Evolutionary conservation across 2,797 vertebrate species (phyloP).

Genomic region (Manis pentadactyla): DNA sequence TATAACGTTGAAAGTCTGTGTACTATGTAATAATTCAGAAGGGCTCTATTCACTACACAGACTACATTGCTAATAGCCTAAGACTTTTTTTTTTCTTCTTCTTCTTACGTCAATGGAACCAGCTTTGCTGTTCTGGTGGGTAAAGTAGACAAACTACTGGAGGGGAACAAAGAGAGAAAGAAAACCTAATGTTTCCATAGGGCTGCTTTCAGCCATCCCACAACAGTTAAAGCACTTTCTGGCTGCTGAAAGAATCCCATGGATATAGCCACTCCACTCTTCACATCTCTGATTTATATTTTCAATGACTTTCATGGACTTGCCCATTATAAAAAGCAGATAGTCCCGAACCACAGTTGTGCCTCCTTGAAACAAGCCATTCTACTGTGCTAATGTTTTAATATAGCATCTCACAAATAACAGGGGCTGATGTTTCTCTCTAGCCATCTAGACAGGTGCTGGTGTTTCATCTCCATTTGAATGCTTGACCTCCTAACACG

Average conservation of each 20-base stretch:
- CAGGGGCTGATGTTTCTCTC: constrained; percentile 67
- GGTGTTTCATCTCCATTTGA: constrained; percentile 77
- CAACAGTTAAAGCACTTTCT: constrained; percentile 57
- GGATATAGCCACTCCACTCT: constrained; percentile 49
- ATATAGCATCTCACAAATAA: constrained; percentile 71
- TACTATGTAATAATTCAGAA: constrained; percentile 81
- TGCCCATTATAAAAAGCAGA: constrained; percentile 50
- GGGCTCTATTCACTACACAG: constrained; percentile 82
- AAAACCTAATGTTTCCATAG: constrained; percentile 62
- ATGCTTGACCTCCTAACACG: constrained; percentile 66
- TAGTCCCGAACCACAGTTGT: constrained; percentile 68
- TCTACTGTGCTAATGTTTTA: constrained; percentile 71
- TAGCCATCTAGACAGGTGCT: constrained; percentile 59
- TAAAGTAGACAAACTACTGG: constrained; percentile 74
- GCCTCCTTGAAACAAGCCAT: constrained; percentile 81
- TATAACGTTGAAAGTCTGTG: constrained; percentile 77
- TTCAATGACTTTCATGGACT: constrained; percentile 15
- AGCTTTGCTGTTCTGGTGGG: constrained; percentile 73
- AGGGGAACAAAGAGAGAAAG: constrained; percentile 66
- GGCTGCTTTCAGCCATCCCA: background rate
- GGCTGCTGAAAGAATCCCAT: constrained; percentile 57
- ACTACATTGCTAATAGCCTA: constrained; percentile 81
- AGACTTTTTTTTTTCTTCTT: constrained; percentile 80
- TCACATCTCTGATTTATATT: constrained; percentile 64
- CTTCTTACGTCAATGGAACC: constrained; percentile 74